Conservation (phyloP, 2,113 vertebrate genomes). For the Aptenodytes patagonicus region DNA sequence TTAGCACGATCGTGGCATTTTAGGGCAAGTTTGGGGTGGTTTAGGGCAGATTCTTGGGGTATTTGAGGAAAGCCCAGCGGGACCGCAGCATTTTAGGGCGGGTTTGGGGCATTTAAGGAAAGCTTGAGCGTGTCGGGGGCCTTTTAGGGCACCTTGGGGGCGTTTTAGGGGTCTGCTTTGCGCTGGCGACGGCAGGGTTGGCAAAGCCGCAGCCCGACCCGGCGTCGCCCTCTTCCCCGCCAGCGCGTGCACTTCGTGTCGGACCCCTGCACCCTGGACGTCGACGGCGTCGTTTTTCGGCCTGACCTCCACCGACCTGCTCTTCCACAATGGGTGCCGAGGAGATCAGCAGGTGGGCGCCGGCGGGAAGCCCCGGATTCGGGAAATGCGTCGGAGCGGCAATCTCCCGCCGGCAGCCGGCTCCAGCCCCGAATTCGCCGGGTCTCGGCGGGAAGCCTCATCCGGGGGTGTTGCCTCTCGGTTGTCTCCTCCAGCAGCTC, state of each 20-base stretch:
- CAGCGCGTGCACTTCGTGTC: slow-evolving; percentile 87
- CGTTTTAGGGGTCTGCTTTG: neutral
- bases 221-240: neutral
- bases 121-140: accelerated
- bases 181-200: too few relatives aligned
- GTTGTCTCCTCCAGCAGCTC: neutral
- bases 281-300: slow-evolving; percentile 82
- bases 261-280: slow-evolving; percentile 87
- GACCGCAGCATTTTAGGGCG: neutral
- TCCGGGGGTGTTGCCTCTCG: too few relatives aligned
- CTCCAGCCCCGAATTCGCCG: neutral
- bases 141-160: neutral
- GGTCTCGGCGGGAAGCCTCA: neutral
- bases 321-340: slow-evolving; percentile 91
- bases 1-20: accelerated
- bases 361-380: accelerated
- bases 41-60: neutral
- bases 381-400: too few relatives aligned
- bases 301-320: slow-evolving; percentile 88
- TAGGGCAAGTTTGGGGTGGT: neutral
- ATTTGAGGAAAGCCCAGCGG: neutral
- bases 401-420: too few relatives aligned
- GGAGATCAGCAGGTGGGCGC: slow-evolving; percentile 88
- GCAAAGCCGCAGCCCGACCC: accelerated
- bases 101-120: too few relatives aligned